Percentiles rank a stretch among this genome's conserved stretches.
Conservation (phyloP, 2,888 invertebrate genomes). For the Ichneumoninae sp. region DNA sequence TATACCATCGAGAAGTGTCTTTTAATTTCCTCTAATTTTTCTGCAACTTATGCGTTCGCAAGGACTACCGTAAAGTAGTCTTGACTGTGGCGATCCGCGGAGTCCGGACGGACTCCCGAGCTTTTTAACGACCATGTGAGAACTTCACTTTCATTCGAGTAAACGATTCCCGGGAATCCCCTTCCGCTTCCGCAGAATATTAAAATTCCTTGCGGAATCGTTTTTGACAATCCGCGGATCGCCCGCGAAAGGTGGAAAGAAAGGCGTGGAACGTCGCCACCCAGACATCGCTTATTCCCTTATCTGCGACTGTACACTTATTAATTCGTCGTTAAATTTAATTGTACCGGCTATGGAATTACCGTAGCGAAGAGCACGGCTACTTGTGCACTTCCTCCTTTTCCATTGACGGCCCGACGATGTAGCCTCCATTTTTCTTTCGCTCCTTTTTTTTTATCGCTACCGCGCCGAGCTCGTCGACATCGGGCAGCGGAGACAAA, state of each 20-base stretch:
- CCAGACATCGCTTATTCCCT: constrained; percentile 15
- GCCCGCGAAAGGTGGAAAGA: constrained; percentile 37
- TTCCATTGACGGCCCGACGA: constrained; percentile 40
- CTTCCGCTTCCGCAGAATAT: constrained; percentile 8
- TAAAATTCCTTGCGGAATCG: constrained; percentile 21
- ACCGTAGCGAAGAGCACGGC: constrained; percentile 31
- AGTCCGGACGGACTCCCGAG: background rate
- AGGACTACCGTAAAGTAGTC: background rate
- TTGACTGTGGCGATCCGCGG: too few species aligned
- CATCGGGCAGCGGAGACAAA: constrained; percentile 32
- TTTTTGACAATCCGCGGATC: constrained; percentile 26
- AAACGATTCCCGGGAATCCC: constrained; percentile 17
- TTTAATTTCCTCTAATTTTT: too few species aligned
- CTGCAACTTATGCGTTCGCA: too few species aligned
- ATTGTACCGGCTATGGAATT: constrained; percentile 55
- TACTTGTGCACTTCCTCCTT: constrained; percentile 50
- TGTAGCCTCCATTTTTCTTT: constrained; percentile 22
- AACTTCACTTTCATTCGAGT: constrained; percentile 57
- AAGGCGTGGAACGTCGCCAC: constrained; percentile 35
- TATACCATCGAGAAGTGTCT: too few species aligned
- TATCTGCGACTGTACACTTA: background rate
- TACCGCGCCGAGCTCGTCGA: constrained; percentile 31
- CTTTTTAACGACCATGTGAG: background rate
- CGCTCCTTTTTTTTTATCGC: constrained; percentile 17
- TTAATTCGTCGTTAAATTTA: constrained; percentile 59